Percentiles rank a stretch among this genome's conserved stretches.
Conservation (phyloP, 2,113 vertebrate genomes). For the Chitala chitala region DNA sequence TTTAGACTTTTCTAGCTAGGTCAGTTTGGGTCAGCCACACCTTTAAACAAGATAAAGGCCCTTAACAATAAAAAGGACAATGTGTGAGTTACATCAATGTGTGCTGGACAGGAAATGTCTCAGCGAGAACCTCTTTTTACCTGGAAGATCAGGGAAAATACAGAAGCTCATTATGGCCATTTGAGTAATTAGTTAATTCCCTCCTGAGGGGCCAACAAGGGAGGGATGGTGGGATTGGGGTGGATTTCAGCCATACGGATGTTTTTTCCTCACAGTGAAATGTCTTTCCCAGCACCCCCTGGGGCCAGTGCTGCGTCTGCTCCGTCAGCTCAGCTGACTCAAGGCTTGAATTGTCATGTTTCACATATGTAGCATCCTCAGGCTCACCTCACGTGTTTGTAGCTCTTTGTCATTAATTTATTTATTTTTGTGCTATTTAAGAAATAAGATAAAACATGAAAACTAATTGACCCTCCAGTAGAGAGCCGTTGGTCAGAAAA, state of each 20-base stretch:
- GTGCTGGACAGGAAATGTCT: slow-evolving; percentile 41
- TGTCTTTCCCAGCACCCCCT: not conserved
- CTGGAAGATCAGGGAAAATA: slow-evolving; percentile 48
- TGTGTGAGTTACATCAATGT: slow-evolving; percentile 62
- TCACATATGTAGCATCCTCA: no score
- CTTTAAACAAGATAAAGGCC: slow-evolving; percentile 59
- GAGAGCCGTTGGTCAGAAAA: no score
- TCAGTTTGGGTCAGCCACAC: slow-evolving; percentile 60
- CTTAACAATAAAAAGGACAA: slow-evolving; percentile 61
- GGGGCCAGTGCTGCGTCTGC: no score
- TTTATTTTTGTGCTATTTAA: no score
- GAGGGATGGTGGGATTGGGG: not conserved
- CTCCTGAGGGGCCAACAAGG: not conserved
- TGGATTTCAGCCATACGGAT: not conserved
- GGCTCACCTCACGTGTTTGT: no score
- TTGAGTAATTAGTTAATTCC: slow-evolving; percentile 43
- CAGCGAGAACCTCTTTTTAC: slow-evolving; percentile 53
- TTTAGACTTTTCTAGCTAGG: no score
- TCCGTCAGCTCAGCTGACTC: not conserved
- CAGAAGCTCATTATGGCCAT: slow-evolving; percentile 48
- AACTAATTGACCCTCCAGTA: no score
- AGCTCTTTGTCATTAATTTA: no score
- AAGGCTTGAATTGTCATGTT: not conserved
- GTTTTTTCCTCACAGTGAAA: not conserved
- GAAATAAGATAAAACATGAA: no score